Conservation (phyloP, 2,888 invertebrate genomes). For the Aphelenchoides bicaudatus region DNA sequence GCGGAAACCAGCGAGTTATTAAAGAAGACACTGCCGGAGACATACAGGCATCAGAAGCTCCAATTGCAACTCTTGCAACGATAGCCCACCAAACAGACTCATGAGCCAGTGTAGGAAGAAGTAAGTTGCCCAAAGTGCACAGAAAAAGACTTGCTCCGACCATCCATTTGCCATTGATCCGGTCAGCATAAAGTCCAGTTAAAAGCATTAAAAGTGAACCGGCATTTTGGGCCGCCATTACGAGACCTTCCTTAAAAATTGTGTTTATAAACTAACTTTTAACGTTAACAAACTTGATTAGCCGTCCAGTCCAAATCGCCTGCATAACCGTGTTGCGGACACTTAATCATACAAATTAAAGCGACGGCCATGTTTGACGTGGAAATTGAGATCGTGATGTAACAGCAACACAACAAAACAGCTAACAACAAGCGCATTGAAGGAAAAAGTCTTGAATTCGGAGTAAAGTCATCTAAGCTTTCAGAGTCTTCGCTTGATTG, state of each 20-base stretch:
- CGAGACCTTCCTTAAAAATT: slow-evolving; percentile 48
- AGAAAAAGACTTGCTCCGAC: slow-evolving; percentile 43
- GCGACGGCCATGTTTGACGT: slow-evolving; percentile 57
- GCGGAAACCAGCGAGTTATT: slow-evolving; percentile 55
- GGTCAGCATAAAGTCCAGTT: slow-evolving; percentile 52
- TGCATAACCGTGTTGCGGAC: slow-evolving; percentile 54
- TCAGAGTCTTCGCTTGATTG: too few species aligned
- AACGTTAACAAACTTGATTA: slow-evolving; percentile 37
- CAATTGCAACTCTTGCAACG: slow-evolving; percentile 36
- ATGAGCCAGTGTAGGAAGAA: slow-evolving; percentile 43
- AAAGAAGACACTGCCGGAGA: slow-evolving; percentile 55
- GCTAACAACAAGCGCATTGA: slow-evolving; percentile 56
- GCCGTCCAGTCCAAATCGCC: slow-evolving; percentile 45
- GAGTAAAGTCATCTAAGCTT: too few species aligned
- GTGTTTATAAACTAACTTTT: slow-evolving; percentile 4
- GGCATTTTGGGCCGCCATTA: slow-evolving; percentile 56
- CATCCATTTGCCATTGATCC: slow-evolving; percentile 58
- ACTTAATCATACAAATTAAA: slow-evolving; percentile 58
- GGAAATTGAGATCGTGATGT: slow-evolving; percentile 52
- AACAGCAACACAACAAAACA: slow-evolving; percentile 54
- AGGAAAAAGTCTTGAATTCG: slow-evolving; percentile 43
- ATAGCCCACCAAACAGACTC: slow-evolving; percentile 54
- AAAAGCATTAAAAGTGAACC: slow-evolving; percentile 51
- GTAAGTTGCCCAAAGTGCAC: slow-evolving; percentile 48
- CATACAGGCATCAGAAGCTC: slow-evolving; percentile 50